Base-by-base conservation (phyloP, 2,797 vertebrate species). In the Coracias cyanogaster region DNA sequence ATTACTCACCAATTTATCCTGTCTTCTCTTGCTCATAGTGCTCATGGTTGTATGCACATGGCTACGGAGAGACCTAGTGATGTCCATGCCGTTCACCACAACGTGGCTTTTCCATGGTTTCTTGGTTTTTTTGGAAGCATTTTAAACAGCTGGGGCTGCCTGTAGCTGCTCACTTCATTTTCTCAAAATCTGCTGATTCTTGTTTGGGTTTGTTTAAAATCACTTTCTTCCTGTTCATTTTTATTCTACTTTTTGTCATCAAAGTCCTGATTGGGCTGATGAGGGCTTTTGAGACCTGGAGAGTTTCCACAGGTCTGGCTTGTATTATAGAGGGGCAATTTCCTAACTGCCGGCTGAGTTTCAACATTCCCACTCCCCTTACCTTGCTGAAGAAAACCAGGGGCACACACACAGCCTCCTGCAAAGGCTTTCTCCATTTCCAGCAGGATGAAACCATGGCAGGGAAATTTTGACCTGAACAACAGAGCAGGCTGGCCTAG, bases 321-420 rank as follows among this genome's bases (percentile, higher is more conserved):
- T 95, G 81, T 24, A 61, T 96, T 93, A 93, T 9, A 54, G 28
- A 31, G 62, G 65, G 37, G 25, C 64, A 94, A 81, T 87, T 95
- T 96, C 90, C 92, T 90, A 84, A 89, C 90, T 12, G 64, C 37
- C 9, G 5, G 28, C 84, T 80, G 93, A 81, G 54, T 86, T 94
- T 97, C 93, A 79, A 71, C 82, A 74, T 96, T 96, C 60, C 52
- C 9, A 1, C 79, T 94, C 55, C 95, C 89, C 41, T 97, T 93
- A 94, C 89, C 52, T 86, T 83, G 43, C 95, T 97, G 93, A 92
- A 67, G 72, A 95, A 94, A 96, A 91, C 22, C 77, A 94, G 95
- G 79, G 64, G 76, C 72, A 88, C 31, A 46, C 37, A 72, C 13
- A n/a, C 65, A 90, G 84, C 64, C 72, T 82, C 54, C 61, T 78